Conservation (phyloP, 2,888 invertebrate species). For the Ypsolopha sequella region DNA sequence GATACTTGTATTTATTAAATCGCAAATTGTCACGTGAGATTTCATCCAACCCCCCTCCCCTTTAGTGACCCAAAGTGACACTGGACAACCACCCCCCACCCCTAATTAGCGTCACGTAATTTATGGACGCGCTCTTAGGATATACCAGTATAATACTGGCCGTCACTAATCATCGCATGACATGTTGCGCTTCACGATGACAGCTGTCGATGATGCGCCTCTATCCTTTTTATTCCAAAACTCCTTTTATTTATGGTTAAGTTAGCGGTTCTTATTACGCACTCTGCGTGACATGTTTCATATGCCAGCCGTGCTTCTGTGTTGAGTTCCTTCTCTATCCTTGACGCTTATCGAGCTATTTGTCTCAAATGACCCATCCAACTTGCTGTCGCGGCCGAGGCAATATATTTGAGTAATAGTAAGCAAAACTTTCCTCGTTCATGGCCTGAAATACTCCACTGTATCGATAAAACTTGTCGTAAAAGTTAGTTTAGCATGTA, state of each 20-base stretch:
- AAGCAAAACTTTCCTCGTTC: conserved; percentile 2
- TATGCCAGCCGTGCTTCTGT: conserved; percentile 39
- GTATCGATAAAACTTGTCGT: conserved; percentile 3
- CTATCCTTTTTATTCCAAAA: conserved; percentile 44
- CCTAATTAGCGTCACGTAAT: too few relatives aligned
- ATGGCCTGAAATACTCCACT: neutral
- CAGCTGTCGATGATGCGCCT: conserved; percentile 54
- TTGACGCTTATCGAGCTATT: conserved; percentile 47
- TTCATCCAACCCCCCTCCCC: too few relatives aligned
- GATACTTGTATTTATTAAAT: too few relatives aligned
- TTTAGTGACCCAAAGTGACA: too few relatives aligned
- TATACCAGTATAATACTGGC: too few relatives aligned
- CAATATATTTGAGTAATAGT: conserved; percentile 5
- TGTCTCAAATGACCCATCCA: conserved; percentile 22
- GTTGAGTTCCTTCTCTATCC: conserved; percentile 23
- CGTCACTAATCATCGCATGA: too few relatives aligned
- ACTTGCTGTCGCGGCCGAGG: conserved; percentile 12
- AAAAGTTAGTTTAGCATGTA: too few relatives aligned
- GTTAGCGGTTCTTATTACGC: conserved; percentile 57
- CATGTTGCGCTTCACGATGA: conserved; percentile 16
- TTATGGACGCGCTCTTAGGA: too few relatives aligned
- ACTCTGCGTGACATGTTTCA: conserved; percentile 48
- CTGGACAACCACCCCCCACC: too few relatives aligned
- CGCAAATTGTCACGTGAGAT: too few relatives aligned
- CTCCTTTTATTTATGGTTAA: conserved; percentile 60